phyloP scores from a whole-genome alignment of 2,888 invertebrate species.

The Perizoma flavofasciatum region DNA sequence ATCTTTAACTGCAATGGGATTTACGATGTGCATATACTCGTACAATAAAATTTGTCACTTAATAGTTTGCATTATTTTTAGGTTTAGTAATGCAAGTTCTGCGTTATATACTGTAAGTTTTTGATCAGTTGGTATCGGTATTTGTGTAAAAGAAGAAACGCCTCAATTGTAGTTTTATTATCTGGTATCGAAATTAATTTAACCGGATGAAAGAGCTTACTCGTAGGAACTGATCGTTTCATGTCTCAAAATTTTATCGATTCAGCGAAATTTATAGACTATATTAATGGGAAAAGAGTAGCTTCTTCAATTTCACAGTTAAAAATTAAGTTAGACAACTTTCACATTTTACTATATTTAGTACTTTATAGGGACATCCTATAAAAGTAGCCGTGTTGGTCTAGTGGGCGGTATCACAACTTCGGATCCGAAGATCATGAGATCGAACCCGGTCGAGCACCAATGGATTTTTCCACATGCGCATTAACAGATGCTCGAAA shows the following conservation, averaged over 20 bases:
- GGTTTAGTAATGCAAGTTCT: neutral
- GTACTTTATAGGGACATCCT: no score
- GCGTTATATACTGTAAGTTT: constrained; percentile 11
- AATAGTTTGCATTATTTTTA: constrained; percentile 35
- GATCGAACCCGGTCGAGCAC: no score
- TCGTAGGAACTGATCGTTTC: constrained; percentile 12
- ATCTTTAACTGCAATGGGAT: constrained; percentile 47
- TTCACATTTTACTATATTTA: no score
- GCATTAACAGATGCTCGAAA: no score
- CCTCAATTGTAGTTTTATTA: neutral
- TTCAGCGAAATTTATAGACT: constrained; percentile 16
- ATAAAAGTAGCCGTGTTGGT: no score
- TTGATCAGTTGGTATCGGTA: constrained; percentile 10
- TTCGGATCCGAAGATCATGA: no score
- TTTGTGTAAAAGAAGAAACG: neutral
- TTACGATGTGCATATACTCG: constrained; percentile 46
- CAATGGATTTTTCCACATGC: no score
- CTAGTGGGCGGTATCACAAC: no score
- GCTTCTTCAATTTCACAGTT: no score
- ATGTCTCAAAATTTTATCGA: constrained; percentile 5
- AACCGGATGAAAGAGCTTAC: constrained; percentile 19
- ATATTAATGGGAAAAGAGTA: no score
- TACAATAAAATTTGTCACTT: constrained; percentile 39
- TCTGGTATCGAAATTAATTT: constrained; percentile 6
- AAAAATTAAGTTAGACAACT: no score